These are phyloP conservation scores for Entomyzon cyanotis DNA, from an alignment of 2,113 vertebrate genomes.

Conservation along the genomic window DNA sequence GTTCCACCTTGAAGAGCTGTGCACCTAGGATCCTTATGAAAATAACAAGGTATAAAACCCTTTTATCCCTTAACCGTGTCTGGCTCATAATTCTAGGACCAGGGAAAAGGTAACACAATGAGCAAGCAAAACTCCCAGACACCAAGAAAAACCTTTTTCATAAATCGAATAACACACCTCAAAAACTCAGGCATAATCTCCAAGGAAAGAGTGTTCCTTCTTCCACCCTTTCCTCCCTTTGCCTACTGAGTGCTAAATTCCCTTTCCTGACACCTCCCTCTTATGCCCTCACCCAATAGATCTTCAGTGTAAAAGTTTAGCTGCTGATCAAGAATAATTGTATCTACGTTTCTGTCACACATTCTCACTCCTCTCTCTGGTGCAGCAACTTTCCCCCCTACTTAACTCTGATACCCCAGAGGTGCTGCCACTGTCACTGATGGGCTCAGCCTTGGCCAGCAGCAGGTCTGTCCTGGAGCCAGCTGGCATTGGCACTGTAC, in stretches of 20 bases:
- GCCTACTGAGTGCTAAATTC: neutral
- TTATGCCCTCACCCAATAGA: neutral
- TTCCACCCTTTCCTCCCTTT: neutral
- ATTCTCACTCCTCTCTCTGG: neutral
- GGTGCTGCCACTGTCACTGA: neutral
- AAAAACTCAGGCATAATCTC: neutral
- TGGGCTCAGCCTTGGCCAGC: neutral
- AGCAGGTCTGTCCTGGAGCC: rapidly evolving
- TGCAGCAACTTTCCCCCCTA: neutral
- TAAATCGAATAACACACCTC: neutral
- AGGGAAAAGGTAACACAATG: neutral
- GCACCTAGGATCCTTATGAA: too few species aligned
- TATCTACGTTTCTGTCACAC: neutral
- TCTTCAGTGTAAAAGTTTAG: neutral
- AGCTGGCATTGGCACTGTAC: neutral
- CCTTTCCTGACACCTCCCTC: neutral
- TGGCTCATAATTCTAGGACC: too few species aligned
- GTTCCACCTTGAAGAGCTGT: too few species aligned
- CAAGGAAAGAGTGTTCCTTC: neutral
- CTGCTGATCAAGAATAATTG: neutral
- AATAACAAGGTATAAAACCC: too few species aligned
- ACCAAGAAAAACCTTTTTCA: neutral
- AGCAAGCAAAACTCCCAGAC: neutral
- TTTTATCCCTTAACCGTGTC: too few species aligned
- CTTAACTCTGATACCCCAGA: neutral